Conservation (phyloP, 2,797 vertebrate species). For the Arrhamphus sclerolepis region DNA sequence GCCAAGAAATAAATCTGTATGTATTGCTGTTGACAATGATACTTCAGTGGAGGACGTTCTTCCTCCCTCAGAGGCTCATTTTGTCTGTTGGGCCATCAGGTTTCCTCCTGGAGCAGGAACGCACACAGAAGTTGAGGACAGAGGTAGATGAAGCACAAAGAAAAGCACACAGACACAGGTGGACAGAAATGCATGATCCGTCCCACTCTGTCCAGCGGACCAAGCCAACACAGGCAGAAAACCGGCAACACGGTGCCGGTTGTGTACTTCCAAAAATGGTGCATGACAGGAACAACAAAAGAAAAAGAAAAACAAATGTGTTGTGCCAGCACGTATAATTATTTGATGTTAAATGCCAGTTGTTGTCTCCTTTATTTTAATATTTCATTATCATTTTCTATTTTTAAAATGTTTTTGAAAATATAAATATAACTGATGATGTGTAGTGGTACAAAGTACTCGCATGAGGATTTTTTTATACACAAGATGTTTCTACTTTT, state of each 20-base stretch:
- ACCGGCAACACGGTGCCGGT: conserved; percentile 20
- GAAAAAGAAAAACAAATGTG: conserved; percentile 46
- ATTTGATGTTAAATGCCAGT: conserved; percentile 81
- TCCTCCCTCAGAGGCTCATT: conserved; percentile 34
- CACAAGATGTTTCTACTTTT: conserved; percentile 85
- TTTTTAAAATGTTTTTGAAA: conserved; percentile 87
- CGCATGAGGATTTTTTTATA: conserved; percentile 87
- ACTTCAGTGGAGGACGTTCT: conserved; percentile 19
- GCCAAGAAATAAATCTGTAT: conserved; percentile 59
- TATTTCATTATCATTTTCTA: conserved; percentile 82
- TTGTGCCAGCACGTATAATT: conserved; percentile 84
- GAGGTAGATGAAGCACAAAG: conserved; percentile 68
- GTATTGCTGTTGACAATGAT: conserved; percentile 77
- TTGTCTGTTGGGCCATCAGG: conserved; percentile 28
- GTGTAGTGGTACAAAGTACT: conserved; percentile 86
- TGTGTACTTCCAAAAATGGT: conserved; percentile 77
- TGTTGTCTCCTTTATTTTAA: conserved; percentile 80
- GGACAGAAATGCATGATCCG: conserved; percentile 64
- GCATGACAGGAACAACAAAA: conserved; percentile 79
- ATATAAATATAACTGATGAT: conserved; percentile 87
- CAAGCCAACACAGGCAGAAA: conserved; percentile 29
- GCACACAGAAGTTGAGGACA: conserved; percentile 17
- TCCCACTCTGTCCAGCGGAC: conserved; percentile 42
- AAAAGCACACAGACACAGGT: conserved; percentile 67
- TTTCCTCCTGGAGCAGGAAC: conserved; percentile 22